Percentiles rank a stretch among this genome's conserved stretches.
phyloP scores from a whole-genome alignment of 2,888 invertebrate species.

The Didymodactylos carnosus region DNA sequence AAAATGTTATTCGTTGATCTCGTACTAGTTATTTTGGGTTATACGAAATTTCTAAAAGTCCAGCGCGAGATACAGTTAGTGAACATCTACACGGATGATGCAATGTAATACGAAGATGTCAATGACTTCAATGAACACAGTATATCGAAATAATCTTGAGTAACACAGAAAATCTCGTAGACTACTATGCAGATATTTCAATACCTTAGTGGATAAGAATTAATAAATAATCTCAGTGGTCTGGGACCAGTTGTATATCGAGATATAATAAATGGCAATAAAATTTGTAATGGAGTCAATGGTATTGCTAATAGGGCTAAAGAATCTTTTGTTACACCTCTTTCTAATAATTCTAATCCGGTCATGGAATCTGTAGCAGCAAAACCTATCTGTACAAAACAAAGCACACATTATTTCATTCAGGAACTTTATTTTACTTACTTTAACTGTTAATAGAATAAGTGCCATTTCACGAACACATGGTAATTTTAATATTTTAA shows the following conservation, averaged over 20 bases:
- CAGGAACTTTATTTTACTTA: constrained; percentile 29
- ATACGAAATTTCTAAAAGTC: no score
- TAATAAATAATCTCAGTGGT: constrained; percentile 67
- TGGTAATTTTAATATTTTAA: constrained; percentile 60
- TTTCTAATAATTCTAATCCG: constrained; percentile 76
- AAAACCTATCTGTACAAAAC: constrained; percentile 56
- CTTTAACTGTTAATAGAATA: constrained; percentile 72
- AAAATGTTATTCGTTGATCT: no score
- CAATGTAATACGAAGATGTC: not conserved
- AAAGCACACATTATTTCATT: not conserved
- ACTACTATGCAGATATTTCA: no score
- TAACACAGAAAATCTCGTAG: not conserved
- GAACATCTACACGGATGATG: no score
- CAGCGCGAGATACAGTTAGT: constrained; percentile 11
- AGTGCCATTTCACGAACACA: constrained; percentile 56
- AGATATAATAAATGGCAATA: constrained; percentile 65
- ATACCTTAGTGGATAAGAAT: constrained; percentile 62
- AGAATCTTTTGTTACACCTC: constrained; percentile 82
- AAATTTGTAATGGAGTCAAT: constrained; percentile 72
- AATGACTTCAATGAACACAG: not conserved
- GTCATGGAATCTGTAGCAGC: constrained; percentile 85
- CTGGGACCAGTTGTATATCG: constrained; percentile 64
- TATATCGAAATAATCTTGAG: not conserved
- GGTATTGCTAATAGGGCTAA: constrained; percentile 77
- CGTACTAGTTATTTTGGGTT: no score